These are phyloP conservation scores for Archocentrus centrarchus DNA, from an alignment of 2,113 vertebrate genomes.

Conservation along the genomic window DNA sequence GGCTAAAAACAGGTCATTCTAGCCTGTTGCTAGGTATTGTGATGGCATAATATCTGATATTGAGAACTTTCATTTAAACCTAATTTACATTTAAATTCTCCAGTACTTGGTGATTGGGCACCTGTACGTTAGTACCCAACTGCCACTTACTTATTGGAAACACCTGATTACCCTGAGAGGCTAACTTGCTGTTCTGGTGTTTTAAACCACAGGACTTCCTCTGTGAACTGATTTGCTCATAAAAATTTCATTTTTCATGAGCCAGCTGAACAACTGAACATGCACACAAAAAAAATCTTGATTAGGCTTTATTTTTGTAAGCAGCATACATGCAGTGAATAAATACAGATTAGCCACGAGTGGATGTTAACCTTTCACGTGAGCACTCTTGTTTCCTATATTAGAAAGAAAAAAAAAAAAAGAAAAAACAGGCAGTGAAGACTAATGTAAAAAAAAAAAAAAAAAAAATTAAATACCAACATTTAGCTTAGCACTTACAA, in stretches of 20 bases:
- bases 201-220: neutral
- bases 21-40: too few relatives aligned
- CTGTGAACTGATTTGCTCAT: neutral
- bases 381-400: neutral
- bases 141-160: too few relatives aligned
- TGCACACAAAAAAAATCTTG: neutral
- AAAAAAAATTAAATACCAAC: neutral
- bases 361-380: too few relatives aligned
- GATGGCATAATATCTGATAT: too few relatives aligned
- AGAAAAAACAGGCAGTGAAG: neutral
- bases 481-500: neutral
- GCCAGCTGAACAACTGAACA: neutral
- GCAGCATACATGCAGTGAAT: neutral
- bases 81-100: too few relatives aligned
- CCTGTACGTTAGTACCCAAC: too few relatives aligned
- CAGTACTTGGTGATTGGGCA: too few relatives aligned
- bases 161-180: too few relatives aligned
- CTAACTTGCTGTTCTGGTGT: too few relatives aligned
- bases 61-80: too few relatives aligned
- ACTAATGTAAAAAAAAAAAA: slow-evolving; percentile 12
- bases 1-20: too few relatives aligned
- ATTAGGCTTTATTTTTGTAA: neutral
- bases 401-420: neutral
- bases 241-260: neutral
- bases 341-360: neutral